phyloP scores from a whole-genome alignment of 1,140 invertebrate genomes.

The Diachasma alloeum region DNA sequence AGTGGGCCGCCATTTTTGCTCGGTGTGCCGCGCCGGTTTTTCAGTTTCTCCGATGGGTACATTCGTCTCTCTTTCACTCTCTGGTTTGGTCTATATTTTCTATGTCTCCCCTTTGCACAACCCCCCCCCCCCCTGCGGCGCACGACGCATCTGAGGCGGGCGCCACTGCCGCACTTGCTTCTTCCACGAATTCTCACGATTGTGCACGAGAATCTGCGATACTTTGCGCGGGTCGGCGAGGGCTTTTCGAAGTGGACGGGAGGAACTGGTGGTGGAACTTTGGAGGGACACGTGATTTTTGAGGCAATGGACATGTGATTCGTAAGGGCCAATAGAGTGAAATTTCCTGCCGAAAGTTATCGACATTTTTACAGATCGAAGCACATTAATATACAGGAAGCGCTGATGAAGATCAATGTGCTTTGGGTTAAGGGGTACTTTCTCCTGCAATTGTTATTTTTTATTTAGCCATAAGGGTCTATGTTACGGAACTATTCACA shows the following conservation, averaged over 20 bases:
- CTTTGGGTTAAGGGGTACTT: too few species aligned
- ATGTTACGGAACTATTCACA: too few species aligned
- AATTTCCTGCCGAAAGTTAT: too few species aligned
- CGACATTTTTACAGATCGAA: too few species aligned
- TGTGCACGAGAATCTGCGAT: not conserved
- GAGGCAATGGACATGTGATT: too few species aligned
- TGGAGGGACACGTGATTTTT: too few species aligned
- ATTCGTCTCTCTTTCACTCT: not conserved
- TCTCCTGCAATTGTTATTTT: too few species aligned
- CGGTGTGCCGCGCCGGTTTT: not conserved
- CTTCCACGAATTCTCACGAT: not conserved
- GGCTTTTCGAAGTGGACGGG: not conserved
- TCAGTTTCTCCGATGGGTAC: not conserved
- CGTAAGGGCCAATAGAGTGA: too few species aligned
- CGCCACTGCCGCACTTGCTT: slow-evolving; percentile 3
- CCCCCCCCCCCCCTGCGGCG: not conserved
- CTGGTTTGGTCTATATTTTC: not conserved
- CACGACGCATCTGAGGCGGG: not conserved
- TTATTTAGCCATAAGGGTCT: too few species aligned
- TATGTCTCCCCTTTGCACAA: not conserved
- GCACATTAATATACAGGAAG: too few species aligned
- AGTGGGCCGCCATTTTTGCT: slow-evolving; percentile 21
- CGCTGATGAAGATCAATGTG: too few species aligned
- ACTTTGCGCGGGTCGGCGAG: not conserved
- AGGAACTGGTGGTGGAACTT: too few species aligned